Evolutionary conservation across 2,888 invertebrate genomes (phyloP), one percentile per base, ranked within the genome.

Genomic region (Torymus texanus): DNA sequence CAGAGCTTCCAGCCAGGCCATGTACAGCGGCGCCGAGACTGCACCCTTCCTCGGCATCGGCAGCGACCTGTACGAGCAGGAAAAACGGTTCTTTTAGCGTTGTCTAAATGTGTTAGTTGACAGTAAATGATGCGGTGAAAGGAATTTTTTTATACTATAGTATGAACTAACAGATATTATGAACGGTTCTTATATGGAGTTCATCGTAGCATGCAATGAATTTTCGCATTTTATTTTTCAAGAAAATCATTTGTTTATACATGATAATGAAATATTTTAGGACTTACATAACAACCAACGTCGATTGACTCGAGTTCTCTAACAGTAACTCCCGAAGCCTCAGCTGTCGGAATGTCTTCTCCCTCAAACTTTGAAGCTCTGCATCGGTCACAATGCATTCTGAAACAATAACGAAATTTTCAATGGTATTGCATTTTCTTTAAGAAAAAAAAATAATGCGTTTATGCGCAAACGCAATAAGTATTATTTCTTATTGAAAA

Each of bases 281-380:
- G 56, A 91, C 94, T 91, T 94, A 98, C 99, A 99, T 97, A 75
- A 99, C 97, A 84, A 99, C 94, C 82, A 99, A 93, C n/a, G 95
- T 93, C 0, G 98, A 95, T 75, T 95, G 93, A 83, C 92, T 93
- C 0, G 98, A 98, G 91, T 99, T 95, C 88, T 97, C 94, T 71
- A 95, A 91, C 53, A 99, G 91, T 81, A 98, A 92, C 90, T 99
- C 99, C 65, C 98, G 93, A 82, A 98, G 92, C 82, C 98, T 93
- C 85, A 99, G 91, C 88, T 99, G 98, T 1, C 98, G 92, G 90
- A 96, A 94, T 0, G 97, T 98, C 91, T 97, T 97, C 85, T 97
- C 97, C 83, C 95, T 93, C 84, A 97, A 91, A 10, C 93, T 93
- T 55, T 92, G 89, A 80, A 96, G 91, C 90, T 97, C 97, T 0